Evolutionary conservation across 23 tunicate genomes (phyloP), one percentile per base, ranked within the genome.

Genomic region (Phallusia fumigata): DNA sequence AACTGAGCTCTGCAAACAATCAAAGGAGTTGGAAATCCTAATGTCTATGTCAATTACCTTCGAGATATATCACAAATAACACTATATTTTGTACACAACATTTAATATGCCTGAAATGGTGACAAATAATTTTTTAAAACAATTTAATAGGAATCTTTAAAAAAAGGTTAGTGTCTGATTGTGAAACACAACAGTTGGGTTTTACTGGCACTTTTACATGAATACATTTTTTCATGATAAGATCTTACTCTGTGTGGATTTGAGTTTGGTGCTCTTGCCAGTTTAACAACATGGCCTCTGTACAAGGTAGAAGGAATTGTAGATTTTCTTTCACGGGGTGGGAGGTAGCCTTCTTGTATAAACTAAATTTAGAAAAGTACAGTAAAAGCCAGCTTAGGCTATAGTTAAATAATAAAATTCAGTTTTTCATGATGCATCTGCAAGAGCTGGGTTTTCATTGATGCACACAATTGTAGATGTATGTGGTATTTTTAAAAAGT

Each of bases 221-320:
- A 51, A 51, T 51, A 13, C 18, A 51, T 51, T 13, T 51, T 51
- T 51, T 51, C 18, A 51, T 13, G 28, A 6, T 53, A 13, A 21
- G 30, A 52, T 28, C 84, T 80, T 78, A 86, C 90, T 74, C 91
- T 31, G 35, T 87, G 91, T 73, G 91, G 91, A 64, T 87, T 87
- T n/a, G 91, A 81, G 51, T 76, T 87, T 19, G 91, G 91, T 22
- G 86, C 85, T 65, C 86, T 45, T 26, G 87, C 91, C 0, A 87
- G 35, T 64, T 86, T 87, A 16, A 92, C 90, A 65, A 86, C 91
- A 87, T 92, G 97, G 0, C 97, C 97, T 76, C 97, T 58, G 80
- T 92, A 92, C 36, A 92, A 79, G 32, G 90, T 92, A 13, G 88
- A 76, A 0, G 97, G 97, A 35, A 92, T 80, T 19, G 97, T 83